Percentiles rank a stretch among this genome's conserved stretches.
Conservation (phyloP, 2,797 vertebrate genomes). For the Sitta carolinensis region DNA sequence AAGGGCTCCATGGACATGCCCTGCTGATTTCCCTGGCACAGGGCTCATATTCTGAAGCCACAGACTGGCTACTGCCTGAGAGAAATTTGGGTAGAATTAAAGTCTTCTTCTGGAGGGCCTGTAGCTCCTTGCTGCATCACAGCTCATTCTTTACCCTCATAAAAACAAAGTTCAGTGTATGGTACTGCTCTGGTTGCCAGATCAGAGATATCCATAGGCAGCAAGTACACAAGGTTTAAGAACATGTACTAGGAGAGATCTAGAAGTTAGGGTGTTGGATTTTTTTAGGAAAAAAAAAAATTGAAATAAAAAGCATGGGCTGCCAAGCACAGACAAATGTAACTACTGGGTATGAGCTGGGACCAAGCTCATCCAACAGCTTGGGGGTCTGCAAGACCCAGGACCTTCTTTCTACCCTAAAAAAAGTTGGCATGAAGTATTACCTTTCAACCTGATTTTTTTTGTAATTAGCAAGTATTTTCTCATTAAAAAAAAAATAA, state of each 20-base stretch:
- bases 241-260: background rate
- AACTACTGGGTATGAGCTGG: background rate
- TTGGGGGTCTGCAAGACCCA: accelerated
- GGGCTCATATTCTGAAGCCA: background rate
- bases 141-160: background rate
- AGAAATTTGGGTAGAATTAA: background rate
- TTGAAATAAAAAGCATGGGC: background rate
- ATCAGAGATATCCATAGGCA: background rate
- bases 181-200: too few relatives aligned
- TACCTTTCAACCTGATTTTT: background rate
- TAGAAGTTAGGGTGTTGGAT: background rate
- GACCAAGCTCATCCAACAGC: background rate
- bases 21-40: background rate
- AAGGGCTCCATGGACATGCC: accelerated
- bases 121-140: background rate
- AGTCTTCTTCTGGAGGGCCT: background rate
- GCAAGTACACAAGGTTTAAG: background rate
- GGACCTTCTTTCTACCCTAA: background rate
- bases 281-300: background rate
- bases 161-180: accelerated
- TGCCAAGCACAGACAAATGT: background rate
- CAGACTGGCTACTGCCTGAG: background rate
- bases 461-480: background rate
- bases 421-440: background rate
- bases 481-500: background rate